Evolutionary conservation across 2,113 vertebrate genomes (phyloP).

Genomic region (Grus americana): DNA sequence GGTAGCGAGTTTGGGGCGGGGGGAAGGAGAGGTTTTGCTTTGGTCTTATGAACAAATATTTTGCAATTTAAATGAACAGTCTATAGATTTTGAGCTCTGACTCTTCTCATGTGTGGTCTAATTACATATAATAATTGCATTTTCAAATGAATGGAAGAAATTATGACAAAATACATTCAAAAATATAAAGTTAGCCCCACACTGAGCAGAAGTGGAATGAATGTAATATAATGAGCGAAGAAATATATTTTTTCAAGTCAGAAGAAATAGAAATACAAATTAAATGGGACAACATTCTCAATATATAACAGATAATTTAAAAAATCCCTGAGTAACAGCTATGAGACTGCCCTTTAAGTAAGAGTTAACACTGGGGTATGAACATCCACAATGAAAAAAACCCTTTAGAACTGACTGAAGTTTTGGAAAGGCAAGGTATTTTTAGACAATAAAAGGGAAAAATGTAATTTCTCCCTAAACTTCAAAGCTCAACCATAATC

Average conservation of each 20-base stretch:
- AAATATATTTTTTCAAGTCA: neutral
- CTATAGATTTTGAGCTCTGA: constrained; percentile 41
- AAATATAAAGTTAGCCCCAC: neutral
- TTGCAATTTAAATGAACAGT: constrained; percentile 44
- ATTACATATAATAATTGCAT: neutral
- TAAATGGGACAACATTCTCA: neutral
- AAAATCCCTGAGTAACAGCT: neutral
- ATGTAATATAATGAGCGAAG: constrained; percentile 25
- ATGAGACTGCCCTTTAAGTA: neutral
- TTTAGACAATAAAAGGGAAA: neutral
- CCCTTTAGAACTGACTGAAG: neutral
- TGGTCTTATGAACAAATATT: constrained; percentile 29
- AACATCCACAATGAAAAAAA: neutral
- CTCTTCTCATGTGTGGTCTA: neutral
- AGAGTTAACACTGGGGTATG: neutral
- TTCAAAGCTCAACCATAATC: neutral
- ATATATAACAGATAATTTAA: neutral
- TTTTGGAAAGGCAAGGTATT: neutral
- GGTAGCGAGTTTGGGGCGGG: neutral
- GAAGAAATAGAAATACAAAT: constrained; percentile 42
- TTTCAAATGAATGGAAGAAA: constrained; percentile 45
- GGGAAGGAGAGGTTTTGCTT: neutral
- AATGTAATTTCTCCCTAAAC: neutral
- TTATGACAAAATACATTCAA: constrained; percentile 28
- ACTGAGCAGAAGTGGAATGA: constrained; percentile 8